These are phyloP conservation scores for Drosophila lacertosa DNA, from an alignment of 1,140 invertebrate species.

Conservation along the genomic window DNA sequence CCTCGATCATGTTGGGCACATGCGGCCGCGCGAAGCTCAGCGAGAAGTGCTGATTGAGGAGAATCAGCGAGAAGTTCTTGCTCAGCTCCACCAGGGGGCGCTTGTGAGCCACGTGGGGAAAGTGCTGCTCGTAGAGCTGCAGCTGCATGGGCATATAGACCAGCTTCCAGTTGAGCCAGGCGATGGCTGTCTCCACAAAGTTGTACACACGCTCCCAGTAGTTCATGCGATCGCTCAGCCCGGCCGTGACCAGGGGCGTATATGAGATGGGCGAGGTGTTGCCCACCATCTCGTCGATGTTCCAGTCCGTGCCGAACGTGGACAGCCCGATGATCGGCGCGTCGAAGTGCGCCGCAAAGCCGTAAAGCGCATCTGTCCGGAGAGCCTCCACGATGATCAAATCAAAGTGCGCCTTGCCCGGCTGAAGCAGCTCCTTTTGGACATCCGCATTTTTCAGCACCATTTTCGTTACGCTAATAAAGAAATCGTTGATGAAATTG, in stretches of 20 bases:
- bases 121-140: conserved; percentile 72
- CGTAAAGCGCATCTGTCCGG: conserved; percentile 63
- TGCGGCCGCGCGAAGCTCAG: conserved; percentile 85
- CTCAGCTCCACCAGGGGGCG: conserved; percentile 54
- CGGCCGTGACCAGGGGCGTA: conserved; percentile 64
- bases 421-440: conserved; percentile 38
- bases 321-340: conserved; percentile 77
- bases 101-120: conserved; percentile 82
- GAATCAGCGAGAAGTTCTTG: conserved; percentile 85
- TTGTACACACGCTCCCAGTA: conserved; percentile 84
- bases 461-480: conserved; percentile 20
- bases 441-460: conserved; percentile 59
- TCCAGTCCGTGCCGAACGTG: conserved; percentile 71
- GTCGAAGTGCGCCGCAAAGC: conserved; percentile 69
- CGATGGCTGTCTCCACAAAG: conserved; percentile 43
- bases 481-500: conserved; percentile 56
- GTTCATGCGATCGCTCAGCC: conserved; percentile 82
- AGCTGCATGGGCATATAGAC: conserved; percentile 62
- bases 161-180: conserved; percentile 53
- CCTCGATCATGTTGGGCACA: conserved; percentile 85
- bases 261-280: conserved; percentile 82
- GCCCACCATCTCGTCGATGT: conserved; percentile 75
- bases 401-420: conserved; percentile 59
- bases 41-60: conserved; percentile 86
- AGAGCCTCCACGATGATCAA: conserved; percentile 66